A percentile compares a stretch with the other conserved stretches of the same genome.
Conservation (phyloP, 2,797 vertebrate genomes). For the Micrastur ruficollis region DNA sequence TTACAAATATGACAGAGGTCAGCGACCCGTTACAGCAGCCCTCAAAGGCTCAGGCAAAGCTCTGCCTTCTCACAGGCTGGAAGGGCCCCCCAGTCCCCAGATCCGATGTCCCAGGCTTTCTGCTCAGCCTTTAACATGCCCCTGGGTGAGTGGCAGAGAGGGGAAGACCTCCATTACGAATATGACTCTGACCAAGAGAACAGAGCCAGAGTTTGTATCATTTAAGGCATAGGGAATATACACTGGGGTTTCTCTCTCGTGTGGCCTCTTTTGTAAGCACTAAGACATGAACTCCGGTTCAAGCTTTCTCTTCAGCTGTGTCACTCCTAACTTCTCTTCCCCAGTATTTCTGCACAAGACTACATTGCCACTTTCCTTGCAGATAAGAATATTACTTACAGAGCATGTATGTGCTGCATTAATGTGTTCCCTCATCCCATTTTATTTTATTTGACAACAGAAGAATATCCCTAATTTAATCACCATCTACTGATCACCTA, state of each 20-base stretch:
- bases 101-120: accelerated
- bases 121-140: neutral
- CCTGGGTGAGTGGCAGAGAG: no score
- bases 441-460: neutral
- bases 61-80: neutral
- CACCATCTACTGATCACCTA: neutral
- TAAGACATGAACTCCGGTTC: accelerated
- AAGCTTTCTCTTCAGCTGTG: neutral
- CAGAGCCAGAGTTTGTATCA: neutral
- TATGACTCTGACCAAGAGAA: accelerated
- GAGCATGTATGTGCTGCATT: neutral
- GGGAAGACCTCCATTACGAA: accelerated
- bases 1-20: slow-evolving; percentile 11
- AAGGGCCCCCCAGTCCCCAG: neutral
- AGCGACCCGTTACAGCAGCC: neutral
- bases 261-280: accelerated
- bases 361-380: neutral
- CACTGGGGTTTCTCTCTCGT: accelerated
- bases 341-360: neutral
- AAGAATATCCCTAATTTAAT: neutral
- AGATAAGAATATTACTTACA: neutral
- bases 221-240: accelerated
- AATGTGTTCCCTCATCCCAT: neutral
- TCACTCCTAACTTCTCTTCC: neutral
- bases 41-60: neutral